Conservation (phyloP, 2,113 vertebrate genomes). For the Bambusicola thoracicus region DNA sequence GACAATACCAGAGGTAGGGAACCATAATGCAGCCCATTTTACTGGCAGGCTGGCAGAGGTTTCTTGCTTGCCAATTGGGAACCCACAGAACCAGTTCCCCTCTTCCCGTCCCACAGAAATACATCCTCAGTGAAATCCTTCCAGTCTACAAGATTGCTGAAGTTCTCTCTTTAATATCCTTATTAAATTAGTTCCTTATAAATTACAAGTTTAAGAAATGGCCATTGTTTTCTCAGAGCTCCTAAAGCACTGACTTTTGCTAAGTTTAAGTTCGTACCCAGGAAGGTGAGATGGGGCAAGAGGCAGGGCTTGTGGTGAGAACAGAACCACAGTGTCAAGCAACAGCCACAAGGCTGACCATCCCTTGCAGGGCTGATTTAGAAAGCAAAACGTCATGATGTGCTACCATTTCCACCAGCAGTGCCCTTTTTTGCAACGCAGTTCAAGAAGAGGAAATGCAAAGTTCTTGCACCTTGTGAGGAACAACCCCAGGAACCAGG, state of each 20-base stretch:
- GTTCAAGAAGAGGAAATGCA: background rate
- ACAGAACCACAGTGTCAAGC: background rate
- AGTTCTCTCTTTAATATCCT: background rate
- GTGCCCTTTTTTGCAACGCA: background rate
- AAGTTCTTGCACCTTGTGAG: background rate
- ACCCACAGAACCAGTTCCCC: background rate
- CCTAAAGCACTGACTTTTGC: background rate
- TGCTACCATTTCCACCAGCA: background rate
- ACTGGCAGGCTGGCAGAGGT: no score
- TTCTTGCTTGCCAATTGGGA: background rate
- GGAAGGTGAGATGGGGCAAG: background rate
- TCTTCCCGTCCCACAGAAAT: background rate
- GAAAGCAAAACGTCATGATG: background rate
- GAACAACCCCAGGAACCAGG: background rate
- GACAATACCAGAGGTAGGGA: background rate
- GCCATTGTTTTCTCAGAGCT: background rate
- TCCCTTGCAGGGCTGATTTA: background rate
- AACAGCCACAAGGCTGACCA: background rate
- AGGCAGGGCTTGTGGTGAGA: background rate
- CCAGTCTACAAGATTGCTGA: background rate
- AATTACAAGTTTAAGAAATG: background rate
- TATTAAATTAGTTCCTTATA: background rate
- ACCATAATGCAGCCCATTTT: background rate
- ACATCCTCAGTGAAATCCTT: background rate
- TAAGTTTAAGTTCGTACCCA: background rate